These are phyloP conservation scores for Sandelia bainsii DNA, from an alignment of 2,797 vertebrate species.

Conservation along the genomic window DNA sequence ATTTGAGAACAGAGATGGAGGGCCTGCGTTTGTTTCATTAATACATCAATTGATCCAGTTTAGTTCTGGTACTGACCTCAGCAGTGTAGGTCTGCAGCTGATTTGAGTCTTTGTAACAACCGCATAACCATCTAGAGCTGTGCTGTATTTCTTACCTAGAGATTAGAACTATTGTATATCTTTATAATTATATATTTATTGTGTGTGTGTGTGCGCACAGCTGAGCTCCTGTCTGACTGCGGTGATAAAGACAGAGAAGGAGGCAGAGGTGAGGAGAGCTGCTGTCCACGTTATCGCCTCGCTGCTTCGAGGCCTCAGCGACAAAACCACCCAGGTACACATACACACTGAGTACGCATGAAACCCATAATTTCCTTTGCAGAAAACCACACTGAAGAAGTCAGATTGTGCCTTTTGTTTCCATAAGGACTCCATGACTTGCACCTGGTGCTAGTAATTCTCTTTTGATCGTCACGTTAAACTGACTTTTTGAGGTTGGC, in stretches of 20 bases:
- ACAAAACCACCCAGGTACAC: slow-evolving; percentile 89
- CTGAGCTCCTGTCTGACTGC: slow-evolving; percentile 89
- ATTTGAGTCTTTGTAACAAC: neutral
- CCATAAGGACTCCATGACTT: neutral
- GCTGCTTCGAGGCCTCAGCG: slow-evolving; percentile 91
- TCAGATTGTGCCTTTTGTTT: neutral
- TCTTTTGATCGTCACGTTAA: slow-evolving; percentile 4
- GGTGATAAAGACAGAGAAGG: slow-evolving; percentile 88
- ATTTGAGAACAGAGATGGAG: too few species aligned
- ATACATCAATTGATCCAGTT: slow-evolving; percentile 35
- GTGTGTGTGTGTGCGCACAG: slow-evolving; percentile 70
- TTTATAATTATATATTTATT: too few species aligned
- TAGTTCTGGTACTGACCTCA: slow-evolving; percentile 20
- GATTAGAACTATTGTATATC: too few species aligned
- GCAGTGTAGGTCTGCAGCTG: slow-evolving; percentile 24
- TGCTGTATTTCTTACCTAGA: neutral
- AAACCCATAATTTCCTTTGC: neutral
- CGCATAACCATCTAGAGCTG: too few species aligned
- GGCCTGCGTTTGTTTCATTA: neutral
- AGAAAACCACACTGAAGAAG: neutral
- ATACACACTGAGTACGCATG: neutral
- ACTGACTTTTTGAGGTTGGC: neutral
- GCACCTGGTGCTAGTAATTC: neutral
- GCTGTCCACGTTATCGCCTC: slow-evolving; percentile 90
- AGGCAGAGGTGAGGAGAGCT: slow-evolving; percentile 91